Conservation (phyloP, 2,888 invertebrate species). For the Danaus chrysippus region DNA sequence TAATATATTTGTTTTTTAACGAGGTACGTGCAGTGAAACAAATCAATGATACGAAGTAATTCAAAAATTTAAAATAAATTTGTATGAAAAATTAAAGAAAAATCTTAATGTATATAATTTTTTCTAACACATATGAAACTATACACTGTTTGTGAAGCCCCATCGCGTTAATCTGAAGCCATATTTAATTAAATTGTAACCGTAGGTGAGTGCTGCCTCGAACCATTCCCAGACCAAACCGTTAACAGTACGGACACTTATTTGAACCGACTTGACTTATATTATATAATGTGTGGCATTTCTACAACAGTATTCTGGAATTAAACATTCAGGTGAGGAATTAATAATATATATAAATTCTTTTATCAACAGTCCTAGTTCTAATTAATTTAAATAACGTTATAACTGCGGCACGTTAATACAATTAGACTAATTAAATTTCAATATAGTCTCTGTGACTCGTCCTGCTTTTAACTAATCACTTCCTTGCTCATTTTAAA, state of each 20-base stretch:
- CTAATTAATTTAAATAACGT: background rate
- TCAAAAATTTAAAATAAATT: too few species aligned
- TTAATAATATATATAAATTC: slow-evolving; percentile 7
- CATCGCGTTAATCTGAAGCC: slow-evolving; percentile 75
- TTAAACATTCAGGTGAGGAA: slow-evolving; percentile 32
- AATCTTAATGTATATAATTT: slow-evolving; percentile 24
- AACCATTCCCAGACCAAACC: slow-evolving; percentile 58
- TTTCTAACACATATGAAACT: slow-evolving; percentile 65
- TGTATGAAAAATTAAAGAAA: slow-evolving; percentile 1
- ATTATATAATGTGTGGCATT: slow-evolving; percentile 33
- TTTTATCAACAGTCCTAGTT: background rate
- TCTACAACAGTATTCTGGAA: slow-evolving; percentile 25
- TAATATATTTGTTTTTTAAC: too few species aligned
- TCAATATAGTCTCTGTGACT: background rate
- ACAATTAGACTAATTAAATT: slow-evolving; percentile 28
- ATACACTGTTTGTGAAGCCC: slow-evolving; percentile 72
- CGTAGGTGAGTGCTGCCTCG: slow-evolving; percentile 51
- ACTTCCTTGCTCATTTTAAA: slow-evolving; percentile 26
- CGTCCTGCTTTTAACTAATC: slow-evolving; percentile 18
- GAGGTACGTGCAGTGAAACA: too few species aligned
- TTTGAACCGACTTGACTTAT: slow-evolving; percentile 31
- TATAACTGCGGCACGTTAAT: slow-evolving; percentile 14
- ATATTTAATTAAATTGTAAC: slow-evolving; percentile 77
- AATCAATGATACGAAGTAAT: too few species aligned
- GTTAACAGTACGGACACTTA: slow-evolving; percentile 50